phyloP scores from a whole-genome alignment of 2,888 invertebrate genomes.

The Troides aeacus region DNA sequence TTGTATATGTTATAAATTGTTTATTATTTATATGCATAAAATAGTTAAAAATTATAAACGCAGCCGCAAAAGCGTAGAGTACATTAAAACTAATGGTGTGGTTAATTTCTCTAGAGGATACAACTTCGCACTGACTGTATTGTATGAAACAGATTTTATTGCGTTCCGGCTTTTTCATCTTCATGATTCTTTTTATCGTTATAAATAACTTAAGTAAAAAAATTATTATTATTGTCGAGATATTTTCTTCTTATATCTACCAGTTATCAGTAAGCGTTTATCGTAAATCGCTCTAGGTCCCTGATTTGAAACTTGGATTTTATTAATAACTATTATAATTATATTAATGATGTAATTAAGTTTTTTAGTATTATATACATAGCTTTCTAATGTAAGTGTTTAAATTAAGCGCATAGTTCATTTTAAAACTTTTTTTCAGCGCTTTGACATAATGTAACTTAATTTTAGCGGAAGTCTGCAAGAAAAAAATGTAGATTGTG shows the following conservation, averaged over 20 bases:
- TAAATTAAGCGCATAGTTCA: neutral
- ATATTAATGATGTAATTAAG: no score
- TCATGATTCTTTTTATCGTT: conserved; percentile 5
- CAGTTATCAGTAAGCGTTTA: no score
- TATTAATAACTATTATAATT: no score
- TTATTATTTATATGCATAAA: conserved; percentile 41
- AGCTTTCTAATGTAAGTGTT: neutral
- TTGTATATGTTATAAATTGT: neutral
- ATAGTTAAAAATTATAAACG: conserved; percentile 65
- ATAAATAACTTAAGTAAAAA: neutral
- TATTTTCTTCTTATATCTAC: no score
- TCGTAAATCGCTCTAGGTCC: no score
- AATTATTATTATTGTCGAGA: no score
- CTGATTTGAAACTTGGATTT: no score
- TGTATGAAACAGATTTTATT: conserved; percentile 27
- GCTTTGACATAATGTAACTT: neutral
- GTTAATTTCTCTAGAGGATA: conserved; percentile 79
- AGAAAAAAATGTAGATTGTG: neutral
- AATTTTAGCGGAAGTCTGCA: neutral
- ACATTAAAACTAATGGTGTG: conserved; percentile 79
- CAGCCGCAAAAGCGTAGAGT: conserved; percentile 58
- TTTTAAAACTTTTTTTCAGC: neutral
- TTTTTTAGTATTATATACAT: neutral
- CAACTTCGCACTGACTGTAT: conserved; percentile 18
- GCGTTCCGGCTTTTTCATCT: conserved; percentile 19